These are phyloP conservation scores for Alexandromys fortis DNA, from an alignment of 2,113 vertebrate genomes.

Conservation along the genomic window DNA sequence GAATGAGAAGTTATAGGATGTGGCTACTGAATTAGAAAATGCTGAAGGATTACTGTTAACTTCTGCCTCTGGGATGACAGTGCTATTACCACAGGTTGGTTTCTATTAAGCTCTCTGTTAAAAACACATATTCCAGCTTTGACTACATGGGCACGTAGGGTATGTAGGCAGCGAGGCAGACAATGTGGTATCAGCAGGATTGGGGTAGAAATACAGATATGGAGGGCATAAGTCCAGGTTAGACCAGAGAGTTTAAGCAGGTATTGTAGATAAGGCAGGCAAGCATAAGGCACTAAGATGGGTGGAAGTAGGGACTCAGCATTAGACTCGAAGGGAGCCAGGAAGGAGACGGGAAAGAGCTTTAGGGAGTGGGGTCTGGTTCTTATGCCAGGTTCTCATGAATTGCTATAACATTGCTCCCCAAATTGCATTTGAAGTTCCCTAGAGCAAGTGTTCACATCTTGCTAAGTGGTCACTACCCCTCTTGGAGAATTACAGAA, in stretches of 20 bases:
- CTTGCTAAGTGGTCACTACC: not conserved
- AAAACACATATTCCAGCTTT: not conserved
- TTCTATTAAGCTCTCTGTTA: not conserved
- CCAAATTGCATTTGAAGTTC: not conserved
- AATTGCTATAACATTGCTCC: not conserved
- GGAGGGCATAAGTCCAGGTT: not conserved
- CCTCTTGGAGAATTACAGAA: not conserved
- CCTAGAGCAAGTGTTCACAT: not conserved
- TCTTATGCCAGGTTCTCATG: not conserved
- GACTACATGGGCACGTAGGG: not conserved
- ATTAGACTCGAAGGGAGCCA: not conserved
- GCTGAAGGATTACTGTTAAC: not conserved
- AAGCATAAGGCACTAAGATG: not conserved
- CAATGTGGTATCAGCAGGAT: not conserved
- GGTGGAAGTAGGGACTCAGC: too few species aligned
- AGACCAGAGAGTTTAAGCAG: not conserved
- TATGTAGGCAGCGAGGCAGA: not conserved
- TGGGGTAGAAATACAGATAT: not conserved
- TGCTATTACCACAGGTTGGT: not conserved
- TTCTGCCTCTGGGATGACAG: not conserved
- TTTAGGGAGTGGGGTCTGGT: not conserved
- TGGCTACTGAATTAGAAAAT: not conserved
- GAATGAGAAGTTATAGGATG: not conserved
- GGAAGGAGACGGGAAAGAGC: not conserved
- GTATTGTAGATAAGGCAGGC: too few species aligned